Conservation (phyloP, 2,113 vertebrate genomes). For the Chloropsis hardwickii region DNA sequence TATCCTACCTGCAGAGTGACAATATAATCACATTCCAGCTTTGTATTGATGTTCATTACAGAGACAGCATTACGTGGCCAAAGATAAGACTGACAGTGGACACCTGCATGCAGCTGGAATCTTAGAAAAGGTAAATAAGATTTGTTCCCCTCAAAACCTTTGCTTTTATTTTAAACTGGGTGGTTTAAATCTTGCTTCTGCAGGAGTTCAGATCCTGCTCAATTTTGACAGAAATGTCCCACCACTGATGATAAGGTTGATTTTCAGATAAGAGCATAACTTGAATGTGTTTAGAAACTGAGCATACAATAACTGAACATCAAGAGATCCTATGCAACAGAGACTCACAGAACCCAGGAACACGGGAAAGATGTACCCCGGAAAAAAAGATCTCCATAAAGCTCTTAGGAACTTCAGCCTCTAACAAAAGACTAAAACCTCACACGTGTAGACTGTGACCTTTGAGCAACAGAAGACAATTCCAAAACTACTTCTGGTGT, state of each 20-base stretch:
- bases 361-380: not conserved
- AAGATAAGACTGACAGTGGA: not conserved
- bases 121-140: not conserved
- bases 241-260: not conserved
- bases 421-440: not conserved
- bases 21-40: conserved; percentile 11
- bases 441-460: not conserved
- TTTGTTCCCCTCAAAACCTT: not conserved
- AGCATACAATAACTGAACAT: not conserved
- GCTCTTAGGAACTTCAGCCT: not conserved
- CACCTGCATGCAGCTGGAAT: not conserved
- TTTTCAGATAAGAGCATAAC: not conserved
- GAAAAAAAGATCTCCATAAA: not conserved
- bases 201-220: not conserved
- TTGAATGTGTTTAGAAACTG: not conserved
- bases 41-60: not conserved
- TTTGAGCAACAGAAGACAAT: not conserved
- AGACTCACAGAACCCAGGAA: not conserved
- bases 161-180: not conserved
- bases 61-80: not conserved
- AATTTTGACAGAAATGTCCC: not conserved
- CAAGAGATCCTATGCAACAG: not conserved
- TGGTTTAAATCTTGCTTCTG: not conserved
- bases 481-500: not conserved
- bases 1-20: conserved; percentile 14